Evolutionary conservation across 2,797 vertebrate genomes (phyloP).

Genomic region (Helostoma temminkii): DNA sequence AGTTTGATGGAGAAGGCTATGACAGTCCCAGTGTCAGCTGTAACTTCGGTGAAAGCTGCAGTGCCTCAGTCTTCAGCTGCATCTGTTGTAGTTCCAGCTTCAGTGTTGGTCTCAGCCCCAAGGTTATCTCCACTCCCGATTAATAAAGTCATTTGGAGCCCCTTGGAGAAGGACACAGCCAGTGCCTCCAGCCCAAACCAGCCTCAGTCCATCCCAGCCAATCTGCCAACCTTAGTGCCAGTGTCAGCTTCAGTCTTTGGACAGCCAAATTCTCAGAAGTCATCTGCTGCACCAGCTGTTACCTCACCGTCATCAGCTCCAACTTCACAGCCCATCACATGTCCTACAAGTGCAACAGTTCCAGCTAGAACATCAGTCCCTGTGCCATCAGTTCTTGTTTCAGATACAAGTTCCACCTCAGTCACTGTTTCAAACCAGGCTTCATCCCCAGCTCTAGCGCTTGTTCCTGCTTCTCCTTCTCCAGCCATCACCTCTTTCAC

Average conservation of each 20-base stretch:
- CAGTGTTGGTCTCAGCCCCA: slow-evolving; percentile 37
- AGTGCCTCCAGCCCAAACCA: slow-evolving; percentile 52
- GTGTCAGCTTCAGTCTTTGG: slow-evolving; percentile 44
- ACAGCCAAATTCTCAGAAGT: slow-evolving; percentile 41
- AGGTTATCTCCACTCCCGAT: slow-evolving; percentile 39
- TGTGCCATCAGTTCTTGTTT: slow-evolving; percentile 17
- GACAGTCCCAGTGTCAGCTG: slow-evolving; percentile 59
- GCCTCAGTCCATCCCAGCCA: slow-evolving; percentile 41
- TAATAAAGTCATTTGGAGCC: slow-evolving; percentile 64
- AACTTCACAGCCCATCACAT: background rate
- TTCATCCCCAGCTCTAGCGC: slow-evolving; percentile 22
- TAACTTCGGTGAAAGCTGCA: slow-evolving; percentile 17
- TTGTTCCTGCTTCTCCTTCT: slow-evolving; percentile 32
- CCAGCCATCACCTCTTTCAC: slow-evolving; percentile 28
- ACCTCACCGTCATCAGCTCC: slow-evolving; percentile 16
- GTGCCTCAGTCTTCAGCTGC: slow-evolving; percentile 24
- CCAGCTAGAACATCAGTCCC: slow-evolving; percentile 13
- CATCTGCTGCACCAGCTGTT: slow-evolving; percentile 14
- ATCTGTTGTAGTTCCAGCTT: slow-evolving; percentile 27
- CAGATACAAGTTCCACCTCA: slow-evolving; percentile 19
- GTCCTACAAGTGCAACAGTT: background rate
- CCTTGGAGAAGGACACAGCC: slow-evolving; percentile 52
- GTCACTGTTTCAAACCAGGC: slow-evolving; percentile 17
- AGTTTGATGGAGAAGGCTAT: slow-evolving; percentile 79
- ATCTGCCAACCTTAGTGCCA: slow-evolving; percentile 53